Conservation (phyloP, 2,888 invertebrate species). For the Hermaeophaga mercurialis region DNA sequence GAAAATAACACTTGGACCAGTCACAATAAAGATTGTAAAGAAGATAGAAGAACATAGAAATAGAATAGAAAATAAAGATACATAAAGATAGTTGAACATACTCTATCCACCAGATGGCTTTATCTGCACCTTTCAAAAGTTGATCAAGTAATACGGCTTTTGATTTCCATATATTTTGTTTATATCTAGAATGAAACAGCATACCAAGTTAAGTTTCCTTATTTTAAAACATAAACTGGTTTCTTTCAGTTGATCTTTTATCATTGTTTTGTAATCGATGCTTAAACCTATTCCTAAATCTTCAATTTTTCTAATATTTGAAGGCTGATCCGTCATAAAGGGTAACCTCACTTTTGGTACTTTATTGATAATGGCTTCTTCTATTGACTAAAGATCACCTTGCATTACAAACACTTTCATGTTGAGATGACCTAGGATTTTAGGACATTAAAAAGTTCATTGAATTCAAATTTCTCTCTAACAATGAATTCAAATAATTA, state of each 20-base stretch:
- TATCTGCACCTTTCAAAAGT: slow-evolving; percentile 55
- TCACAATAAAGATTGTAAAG: too few relatives aligned
- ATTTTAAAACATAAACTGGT: slow-evolving; percentile 30
- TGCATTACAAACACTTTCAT: slow-evolving; percentile 47
- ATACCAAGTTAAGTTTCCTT: not conserved
- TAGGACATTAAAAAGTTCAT: too few relatives aligned
- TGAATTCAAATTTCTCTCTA: too few relatives aligned
- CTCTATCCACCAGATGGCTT: slow-evolving; percentile 62
- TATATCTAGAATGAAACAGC: slow-evolving; percentile 14
- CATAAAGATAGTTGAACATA: too few relatives aligned
- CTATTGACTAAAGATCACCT: slow-evolving; percentile 47
- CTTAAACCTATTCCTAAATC: slow-evolving; percentile 37
- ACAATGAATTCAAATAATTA: too few relatives aligned
- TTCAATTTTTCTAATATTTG: slow-evolving; percentile 42
- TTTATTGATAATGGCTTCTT: slow-evolving; percentile 44
- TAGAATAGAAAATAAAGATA: too few relatives aligned
- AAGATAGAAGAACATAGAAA: too few relatives aligned
- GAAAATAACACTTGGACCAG: too few relatives aligned
- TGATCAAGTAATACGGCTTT: slow-evolving; percentile 52
- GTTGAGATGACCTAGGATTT: slow-evolving; percentile 44
- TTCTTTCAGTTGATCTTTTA: slow-evolving; percentile 40
- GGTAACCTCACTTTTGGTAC: slow-evolving; percentile 48
- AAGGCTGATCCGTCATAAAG: slow-evolving; percentile 46
- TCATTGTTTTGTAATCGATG: slow-evolving; percentile 41
- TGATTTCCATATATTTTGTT: slow-evolving; percentile 13